Evolutionary conservation across 2,888 invertebrate species (phyloP), one percentile per base, ranked within the genome.

Genomic region (Miltochrista miniata): DNA sequence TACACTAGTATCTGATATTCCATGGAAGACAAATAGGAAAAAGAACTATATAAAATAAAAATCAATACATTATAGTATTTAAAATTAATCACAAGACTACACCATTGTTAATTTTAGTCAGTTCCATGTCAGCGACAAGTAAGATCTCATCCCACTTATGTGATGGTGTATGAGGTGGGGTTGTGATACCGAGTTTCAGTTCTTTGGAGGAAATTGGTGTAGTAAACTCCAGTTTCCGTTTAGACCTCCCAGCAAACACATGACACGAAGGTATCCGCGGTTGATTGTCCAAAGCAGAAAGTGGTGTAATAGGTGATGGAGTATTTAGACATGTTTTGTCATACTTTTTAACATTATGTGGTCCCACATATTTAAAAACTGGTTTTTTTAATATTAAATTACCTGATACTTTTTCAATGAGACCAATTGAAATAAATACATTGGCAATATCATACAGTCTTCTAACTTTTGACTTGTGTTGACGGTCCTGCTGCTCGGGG

Each of bases 381-480:
- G 95, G 94, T 74, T 95, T 95, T 68, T 94, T 93, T 68, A 94
- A 89, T 78, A 83, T 93, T 83, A 85, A 92, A 64, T 92, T 91
- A 65, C 93, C 93, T 52, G 93, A 93, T 54, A 95, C 93, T 81
- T 95, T 95, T 74, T 93, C 93, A 73, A 96, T 95, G 62, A 96
- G 92, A 66, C 94, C 93, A 77, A 96, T 93, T 55, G 95, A 95
- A 61, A 95, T 94, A 68, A 96, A 92, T 61, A 96, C 95, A 83
- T 96, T 96, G 53, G 96, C 95, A 68, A 96, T 95, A 79, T 96
- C 96, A 82, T 96, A 96, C 30, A 96, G 90, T 61, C 96, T 92
- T 54, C 96, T 92, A 56, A 95, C 94, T 90, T 95, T 95, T 30
- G 95, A 95, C 87, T 93, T 92, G 81, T 93, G 92, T 67, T 93